Conservation (phyloP, 2,113 vertebrate genomes). For the Bos indicus region DNA sequence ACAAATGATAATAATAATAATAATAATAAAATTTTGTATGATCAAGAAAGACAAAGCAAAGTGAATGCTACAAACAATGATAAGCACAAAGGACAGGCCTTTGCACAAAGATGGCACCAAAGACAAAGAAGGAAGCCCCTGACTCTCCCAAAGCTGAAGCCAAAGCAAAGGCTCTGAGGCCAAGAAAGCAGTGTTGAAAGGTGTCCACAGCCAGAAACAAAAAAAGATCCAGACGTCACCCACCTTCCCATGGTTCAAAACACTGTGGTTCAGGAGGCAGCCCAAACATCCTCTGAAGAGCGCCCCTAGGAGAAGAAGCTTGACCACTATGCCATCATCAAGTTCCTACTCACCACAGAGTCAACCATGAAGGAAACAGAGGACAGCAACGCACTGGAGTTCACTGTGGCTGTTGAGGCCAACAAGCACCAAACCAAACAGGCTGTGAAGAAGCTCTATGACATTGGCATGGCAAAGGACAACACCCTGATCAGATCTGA, state of each 20-base stretch:
- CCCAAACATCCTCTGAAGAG: background rate
- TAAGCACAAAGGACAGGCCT: background rate
- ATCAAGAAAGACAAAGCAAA: conserved; percentile 18
- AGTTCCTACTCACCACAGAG: background rate
- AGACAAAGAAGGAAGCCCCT: background rate
- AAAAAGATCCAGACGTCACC: background rate
- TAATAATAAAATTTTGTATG: background rate
- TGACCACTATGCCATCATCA: background rate
- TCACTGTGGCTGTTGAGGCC: background rate
- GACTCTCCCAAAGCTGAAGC: background rate
- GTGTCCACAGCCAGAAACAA: background rate
- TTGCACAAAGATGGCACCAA: background rate
- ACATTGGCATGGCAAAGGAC: background rate
- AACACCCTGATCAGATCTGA: background rate
- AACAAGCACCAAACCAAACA: background rate
- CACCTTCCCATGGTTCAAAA: background rate
- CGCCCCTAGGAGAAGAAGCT: background rate
- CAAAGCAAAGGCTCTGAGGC: background rate
- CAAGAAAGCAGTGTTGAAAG: background rate
- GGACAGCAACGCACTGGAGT: background rate
- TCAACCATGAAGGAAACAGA: background rate
- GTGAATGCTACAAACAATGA: background rate
- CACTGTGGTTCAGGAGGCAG: background rate
- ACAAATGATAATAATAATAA: background rate
- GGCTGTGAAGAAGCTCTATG: background rate